Evolutionary conservation across 2,113 vertebrate species (phyloP), one percentile per base, ranked within the genome.

Genomic region (Xerus inauris): DNA sequence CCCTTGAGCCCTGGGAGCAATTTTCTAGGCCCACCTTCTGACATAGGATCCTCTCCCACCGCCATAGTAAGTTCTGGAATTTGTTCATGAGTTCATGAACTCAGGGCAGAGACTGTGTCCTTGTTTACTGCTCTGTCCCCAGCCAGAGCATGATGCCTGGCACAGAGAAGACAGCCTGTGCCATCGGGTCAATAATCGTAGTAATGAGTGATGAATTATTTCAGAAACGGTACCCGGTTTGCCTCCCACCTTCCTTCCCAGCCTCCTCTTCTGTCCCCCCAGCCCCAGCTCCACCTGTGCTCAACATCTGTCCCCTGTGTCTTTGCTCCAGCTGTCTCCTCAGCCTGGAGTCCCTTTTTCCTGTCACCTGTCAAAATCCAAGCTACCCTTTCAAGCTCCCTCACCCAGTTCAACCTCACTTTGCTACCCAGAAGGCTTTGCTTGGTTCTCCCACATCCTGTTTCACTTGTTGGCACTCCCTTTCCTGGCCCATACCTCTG

Each of bases 171-270:
- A 14, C 16, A n/a, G 76, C 16, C 9, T 16, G 80, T 2, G 3
- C 49, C 64, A 0, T 0, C 16, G 16, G 4, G 13, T 64, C 75
- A 81, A 20, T 59, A 9, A 2, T 8, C 8, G 9, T 28, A 51
- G 2, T 1, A 0, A 12, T 0, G 49, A 49, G 16, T 6, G 59
- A 51, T 51, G n/a, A 38, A 0, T 0, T 38, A 49, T 51, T 10
- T 38, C 12, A 6, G 64, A 71, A 4, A 1, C 8, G 5, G 30
- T 14, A 4, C 62, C 77, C 16, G 1, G 10, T 11, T 40, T 11
- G 38, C 59, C 77, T 22, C 24, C 17, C 13, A 0, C 30, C 51
- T 88, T 62, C 32, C 32, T n/a, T 71, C 7, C 59, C 45, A 19
- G 40, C 57, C 42, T 47, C 7, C 2, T 22, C 62, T 20, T 49